Base-by-base conservation (phyloP, 1,140 invertebrate genomes). In the Diabrotica undecimpunctata region DNA sequence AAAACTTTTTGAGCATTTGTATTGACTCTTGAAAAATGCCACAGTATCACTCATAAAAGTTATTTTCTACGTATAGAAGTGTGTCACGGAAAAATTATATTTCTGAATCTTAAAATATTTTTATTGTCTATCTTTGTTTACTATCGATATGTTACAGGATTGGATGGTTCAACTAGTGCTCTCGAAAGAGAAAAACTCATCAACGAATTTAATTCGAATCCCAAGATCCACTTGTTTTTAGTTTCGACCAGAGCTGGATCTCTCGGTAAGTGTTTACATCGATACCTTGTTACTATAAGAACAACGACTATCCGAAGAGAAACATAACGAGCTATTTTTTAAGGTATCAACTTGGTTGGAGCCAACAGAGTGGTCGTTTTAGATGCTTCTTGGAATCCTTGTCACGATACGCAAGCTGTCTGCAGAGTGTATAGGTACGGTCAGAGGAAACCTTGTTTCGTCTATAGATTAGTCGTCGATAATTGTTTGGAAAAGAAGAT, bases 351-450 rank as follows among this genome's bases (percentile, higher is more conserved):
- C 83, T 85, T 99, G 14, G 92, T 95, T 54, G 97, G 96, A 25
- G 97, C 97, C 0, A 99, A 98, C 82, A 82, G 97, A 56, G 97
- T 98, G 0, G 91, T 99, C 25, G 95, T 99, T 38, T 92, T 99
- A 74, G 97, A 99, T 82, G 96, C 96, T 46, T 97, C 94, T 5
- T 99, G 97, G 96, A 99, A 99, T 82, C 97, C 97, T n/a, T 98
- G 97, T 76, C 96, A 99, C 78, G 97, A 99, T 77, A 97, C 96
- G 2, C 97, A 99, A 81, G 97, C 97, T 58, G 95, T 99, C 2
- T 99, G 97, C 79, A 83, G 97, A 73, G 95, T 99, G 46, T 99
- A 98, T 79, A 86, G 95, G 78, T 98, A 98, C 79, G 96, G 97
- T 0, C 97, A 99, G 79, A 85, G 87, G 67, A 98, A 97, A 77